A percentile compares a stretch with the other conserved stretches of the same genome.
These are phyloP conservation scores for Daboia siamensis DNA, from an alignment of 2,113 vertebrate genomes.

Conservation along the genomic window DNA sequence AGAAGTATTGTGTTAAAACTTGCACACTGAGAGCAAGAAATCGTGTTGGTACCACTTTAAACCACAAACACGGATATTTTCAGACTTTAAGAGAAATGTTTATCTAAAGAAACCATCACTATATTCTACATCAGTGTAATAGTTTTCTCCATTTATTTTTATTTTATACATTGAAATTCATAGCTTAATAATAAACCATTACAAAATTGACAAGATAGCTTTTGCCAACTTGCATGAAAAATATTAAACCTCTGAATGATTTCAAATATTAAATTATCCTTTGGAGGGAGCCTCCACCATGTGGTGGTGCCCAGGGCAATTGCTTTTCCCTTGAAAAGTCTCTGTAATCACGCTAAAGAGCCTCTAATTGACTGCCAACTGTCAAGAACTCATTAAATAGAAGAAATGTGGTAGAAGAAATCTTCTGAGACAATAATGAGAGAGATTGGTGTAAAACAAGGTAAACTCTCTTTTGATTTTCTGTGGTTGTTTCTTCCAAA, in stretches of 20 bases:
- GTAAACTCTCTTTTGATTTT: accelerated
- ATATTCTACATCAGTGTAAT: background rate
- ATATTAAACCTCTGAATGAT: background rate
- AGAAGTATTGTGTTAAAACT: background rate
- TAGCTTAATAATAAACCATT: background rate
- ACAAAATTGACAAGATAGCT: background rate
- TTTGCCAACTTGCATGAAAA: background rate
- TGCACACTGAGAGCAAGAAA: background rate
- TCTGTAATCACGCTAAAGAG: background rate
- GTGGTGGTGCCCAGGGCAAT: background rate
- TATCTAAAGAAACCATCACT: background rate
- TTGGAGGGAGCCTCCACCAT: background rate
- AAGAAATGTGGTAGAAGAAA: slow-evolving; percentile 60
- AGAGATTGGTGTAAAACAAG: slow-evolving; percentile 30
- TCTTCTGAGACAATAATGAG: slow-evolving; percentile 40
- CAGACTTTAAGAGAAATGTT: background rate
- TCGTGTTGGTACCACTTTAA: background rate
- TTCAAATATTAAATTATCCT: background rate
- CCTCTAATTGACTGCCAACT: slow-evolving; percentile 48
- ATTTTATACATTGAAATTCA: background rate
- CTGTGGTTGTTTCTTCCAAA: background rate
- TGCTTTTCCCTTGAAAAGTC: background rate
- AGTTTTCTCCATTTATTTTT: background rate
- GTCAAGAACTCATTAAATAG: slow-evolving; percentile 57
- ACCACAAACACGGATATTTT: background rate